Evolutionary conservation across 2,113 vertebrate genomes (phyloP), one percentile per base, ranked within the genome.

Genomic region (Chauna torquata): DNA sequence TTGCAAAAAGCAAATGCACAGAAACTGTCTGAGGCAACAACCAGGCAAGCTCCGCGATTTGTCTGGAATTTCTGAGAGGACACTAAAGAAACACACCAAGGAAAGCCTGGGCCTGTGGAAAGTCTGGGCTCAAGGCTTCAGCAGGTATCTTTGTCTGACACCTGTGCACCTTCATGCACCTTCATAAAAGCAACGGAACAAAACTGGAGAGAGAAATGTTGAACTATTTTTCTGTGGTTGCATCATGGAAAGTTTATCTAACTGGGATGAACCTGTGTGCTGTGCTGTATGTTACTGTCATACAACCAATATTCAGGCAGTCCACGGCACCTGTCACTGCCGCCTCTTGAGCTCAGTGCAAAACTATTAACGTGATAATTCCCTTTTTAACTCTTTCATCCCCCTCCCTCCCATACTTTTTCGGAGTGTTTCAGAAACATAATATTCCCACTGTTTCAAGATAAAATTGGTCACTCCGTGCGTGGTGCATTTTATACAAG

Each of bases 1-100:
- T 70, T 88, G 58, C 62, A 95, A 78, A 96, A 94, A 90, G 36
- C 83, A 96, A 90, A 95, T 24, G 34, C 62, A 59, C 54, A 77
- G 66, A 50, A 94, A 70, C 40, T 66, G 49, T 82, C 81, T 66
- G 62, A 95, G 36, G 66, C 58, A 94, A 90, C 32, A 57, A 84
- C 27, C 61, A 72, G 78, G 14, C 17, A 88, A 95, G 44, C 61
- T 94, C 77, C 3, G 9, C 79, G 71, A 87, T 52, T 54, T 82
- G 49, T 49, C 22, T 36, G 40, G 66, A 94, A 72, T 87, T 91
- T 96, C 45, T 66, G 70, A 90, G 30, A 87, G 66, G 49, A 91
- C 30, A 34, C 40, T 90, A 75, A 76, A 86, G 72, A 82, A 84
- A 90, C 24, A 57, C 20, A 80, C 52, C 27, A 65, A 64, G 15